Evolutionary conservation across 2,888 invertebrate genomes (phyloP), one percentile per base, ranked within the genome.

Genomic region (Cheiracanthium punctorium): DNA sequence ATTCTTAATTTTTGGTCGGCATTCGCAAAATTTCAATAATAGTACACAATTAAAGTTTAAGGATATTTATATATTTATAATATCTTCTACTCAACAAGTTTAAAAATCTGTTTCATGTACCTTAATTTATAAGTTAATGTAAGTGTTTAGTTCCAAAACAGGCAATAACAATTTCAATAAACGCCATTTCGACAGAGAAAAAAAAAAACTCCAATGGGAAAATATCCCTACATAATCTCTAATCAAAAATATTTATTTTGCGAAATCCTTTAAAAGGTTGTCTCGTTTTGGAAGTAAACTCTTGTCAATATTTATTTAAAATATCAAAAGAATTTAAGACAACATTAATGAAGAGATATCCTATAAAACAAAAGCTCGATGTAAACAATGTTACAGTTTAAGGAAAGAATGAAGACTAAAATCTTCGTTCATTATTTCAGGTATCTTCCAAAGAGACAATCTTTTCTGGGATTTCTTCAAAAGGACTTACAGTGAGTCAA

Each of bases 391-490:
- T 33, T 33, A 33, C 33, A 33, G 1, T 29, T 37, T 67, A 58
- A 24, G 12, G 24, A 58, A 20, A 58, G 79, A 85, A 79, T 85
- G 84, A 85, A 85, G 69, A 73, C 84, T 85, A 74, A 85, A 85
- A 69, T 69, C 65, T 79, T 85, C 71, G 84, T 85, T 85, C 84
- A 80, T 84, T 84, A 52, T 85, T 85, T 74, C 84, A 85, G 84
- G 84, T 85, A 79, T 85, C 79, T 79, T 85, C 70, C 79, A 84
- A 79, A 58, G 65, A 74, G 84, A 85, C 84, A 85, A 85, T 85
- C 84, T 85, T 85, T 85, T 85, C 79, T 84, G 67, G 41, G 65
- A 73, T 74, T 73, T 73, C 30, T 30, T 29, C 28, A 28, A 71
- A 71, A 65, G 79, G 58, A 79, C 20, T n/a, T 52, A 37, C 24